These are phyloP conservation scores for Apoderus coryli DNA, from an alignment of 2,888 invertebrate species.

Conservation along the genomic window DNA sequence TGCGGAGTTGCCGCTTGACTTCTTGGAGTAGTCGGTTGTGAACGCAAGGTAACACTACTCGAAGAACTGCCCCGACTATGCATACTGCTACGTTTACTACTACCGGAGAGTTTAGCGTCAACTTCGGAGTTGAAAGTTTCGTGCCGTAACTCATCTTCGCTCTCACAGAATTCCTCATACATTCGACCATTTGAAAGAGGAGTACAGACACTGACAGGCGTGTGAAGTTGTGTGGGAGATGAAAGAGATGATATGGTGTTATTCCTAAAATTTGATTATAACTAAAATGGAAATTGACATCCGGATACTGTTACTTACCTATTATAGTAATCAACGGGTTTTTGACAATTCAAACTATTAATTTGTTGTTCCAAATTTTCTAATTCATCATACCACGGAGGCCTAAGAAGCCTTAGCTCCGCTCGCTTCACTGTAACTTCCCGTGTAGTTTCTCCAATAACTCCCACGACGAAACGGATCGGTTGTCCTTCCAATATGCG, in stretches of 20 bases:
- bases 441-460: slow-evolving; percentile 34
- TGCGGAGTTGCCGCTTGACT: slow-evolving; percentile 82
- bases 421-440: slow-evolving; percentile 71
- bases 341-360: slow-evolving; percentile 13
- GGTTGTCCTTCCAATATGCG: slow-evolving; percentile 48
- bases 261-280: too few species aligned
- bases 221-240: slow-evolving; percentile 39
- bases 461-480: slow-evolving; percentile 52
- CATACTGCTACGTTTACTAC: slow-evolving; percentile 81
- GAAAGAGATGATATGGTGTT: slow-evolving; percentile 30
- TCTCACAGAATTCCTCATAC: slow-evolving; percentile 71
- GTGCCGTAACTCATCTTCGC: slow-evolving; percentile 76
- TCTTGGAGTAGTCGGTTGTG: slow-evolving; percentile 83
- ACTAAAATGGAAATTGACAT: too few species aligned
- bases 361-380: slow-evolving; percentile 39
- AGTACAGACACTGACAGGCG: slow-evolving; percentile 34
- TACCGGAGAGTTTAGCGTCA: slow-evolving; percentile 51
- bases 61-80: slow-evolving; percentile 87
- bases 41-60: slow-evolving; percentile 77
- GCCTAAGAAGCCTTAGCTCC: slow-evolving; percentile 75
- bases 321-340: slow-evolving; percentile 9
- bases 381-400: slow-evolving; percentile 95
- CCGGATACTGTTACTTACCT: too few species aligned
- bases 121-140: slow-evolving; percentile 72
- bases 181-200: slow-evolving; percentile 41